A percentile compares a stretch with the other conserved stretches of the same genome.
Evolutionary conservation across 2,113 vertebrate species (phyloP).

Genomic region (Grammomys surdaster): DNA sequence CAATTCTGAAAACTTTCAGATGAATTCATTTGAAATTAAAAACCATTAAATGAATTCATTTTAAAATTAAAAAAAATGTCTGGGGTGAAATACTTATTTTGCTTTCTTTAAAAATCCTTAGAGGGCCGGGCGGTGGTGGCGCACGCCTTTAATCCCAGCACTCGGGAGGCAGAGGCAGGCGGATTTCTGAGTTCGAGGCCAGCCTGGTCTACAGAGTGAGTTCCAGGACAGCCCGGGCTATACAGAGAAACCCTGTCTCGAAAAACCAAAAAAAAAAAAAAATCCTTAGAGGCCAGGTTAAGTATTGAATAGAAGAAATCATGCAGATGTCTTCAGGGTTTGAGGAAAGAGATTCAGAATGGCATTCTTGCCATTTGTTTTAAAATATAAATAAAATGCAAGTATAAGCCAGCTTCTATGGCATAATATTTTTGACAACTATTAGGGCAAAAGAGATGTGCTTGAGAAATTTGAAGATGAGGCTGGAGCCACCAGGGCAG

Average conservation of each 20-base stretch:
- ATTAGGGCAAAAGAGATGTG: neutral
- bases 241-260: no score
- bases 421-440: neutral
- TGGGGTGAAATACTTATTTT: neutral
- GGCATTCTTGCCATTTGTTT: slow-evolving; percentile 10
- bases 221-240: no score
- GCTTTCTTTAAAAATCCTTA: neutral
- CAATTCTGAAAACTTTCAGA: neutral
- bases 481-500: neutral
- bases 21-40: neutral
- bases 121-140: no score
- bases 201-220: no score
- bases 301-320: neutral
- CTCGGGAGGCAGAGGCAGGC: no score
- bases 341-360: neutral
- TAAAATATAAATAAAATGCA: slow-evolving; percentile 45
- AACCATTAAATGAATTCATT: neutral
- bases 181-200: no score
- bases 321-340: neutral
- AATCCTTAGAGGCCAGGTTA: neutral
- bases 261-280: no score
- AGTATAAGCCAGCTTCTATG: neutral
- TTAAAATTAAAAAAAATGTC: neutral
- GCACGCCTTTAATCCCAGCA: no score
- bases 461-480: neutral